Percentiles rank a stretch among this genome's conserved stretches.
These are phyloP conservation scores for Junonia oenone DNA, from an alignment of 2,888 invertebrate genomes.

Conservation along the genomic window DNA sequence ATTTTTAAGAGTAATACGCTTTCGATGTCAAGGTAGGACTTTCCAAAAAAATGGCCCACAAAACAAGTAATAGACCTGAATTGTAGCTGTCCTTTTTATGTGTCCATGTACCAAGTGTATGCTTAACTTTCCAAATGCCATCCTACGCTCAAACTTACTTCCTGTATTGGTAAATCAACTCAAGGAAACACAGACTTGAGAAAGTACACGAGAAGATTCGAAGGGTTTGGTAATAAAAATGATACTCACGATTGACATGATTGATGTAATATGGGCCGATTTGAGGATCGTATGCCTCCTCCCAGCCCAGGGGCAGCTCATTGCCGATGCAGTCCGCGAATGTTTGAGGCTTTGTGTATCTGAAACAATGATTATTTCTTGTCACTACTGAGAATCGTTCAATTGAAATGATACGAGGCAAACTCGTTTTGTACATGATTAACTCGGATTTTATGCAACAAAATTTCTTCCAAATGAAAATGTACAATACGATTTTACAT, in stretches of 20 bases:
- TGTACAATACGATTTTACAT: constrained; percentile 11
- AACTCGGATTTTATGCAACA: constrained; percentile 23
- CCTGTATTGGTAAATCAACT: background rate
- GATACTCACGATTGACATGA: constrained; percentile 94
- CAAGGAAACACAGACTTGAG: background rate
- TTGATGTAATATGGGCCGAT: constrained; percentile 98
- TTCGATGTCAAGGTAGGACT: background rate
- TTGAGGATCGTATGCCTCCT: constrained; percentile 95
- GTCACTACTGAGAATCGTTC: constrained; percentile 28
- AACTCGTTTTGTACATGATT: constrained; percentile 15
- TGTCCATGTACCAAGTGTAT: background rate
- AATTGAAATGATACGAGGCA: constrained; percentile 25
- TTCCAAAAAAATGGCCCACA: background rate
- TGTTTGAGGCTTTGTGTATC: constrained; percentile 96
- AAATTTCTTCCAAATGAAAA: constrained; percentile 16
- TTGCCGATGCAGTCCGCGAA: constrained; percentile 99
- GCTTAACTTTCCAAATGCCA: background rate
- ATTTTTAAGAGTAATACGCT: background rate
- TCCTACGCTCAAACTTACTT: background rate
- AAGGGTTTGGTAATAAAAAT: constrained; percentile 22
- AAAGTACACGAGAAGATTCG: background rate
- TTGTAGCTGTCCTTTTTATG: background rate
- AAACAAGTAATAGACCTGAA: background rate
- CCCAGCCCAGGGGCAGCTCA: constrained; percentile 98
- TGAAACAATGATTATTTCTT: constrained; percentile 75